phyloP scores from a whole-genome alignment of 2,797 vertebrate species.

The Chelon labrosus region DNA sequence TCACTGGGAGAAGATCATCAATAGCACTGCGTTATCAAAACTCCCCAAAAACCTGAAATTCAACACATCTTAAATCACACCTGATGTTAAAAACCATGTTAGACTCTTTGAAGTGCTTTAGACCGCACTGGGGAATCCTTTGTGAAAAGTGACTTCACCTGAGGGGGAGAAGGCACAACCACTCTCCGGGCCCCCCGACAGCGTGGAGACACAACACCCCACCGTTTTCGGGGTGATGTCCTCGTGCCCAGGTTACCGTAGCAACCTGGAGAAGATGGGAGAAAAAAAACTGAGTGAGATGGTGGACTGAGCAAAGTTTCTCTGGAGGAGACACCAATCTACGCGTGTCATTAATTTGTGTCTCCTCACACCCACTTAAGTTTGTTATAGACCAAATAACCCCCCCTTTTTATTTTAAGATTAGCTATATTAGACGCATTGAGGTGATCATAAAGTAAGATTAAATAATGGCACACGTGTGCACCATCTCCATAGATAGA shows the following conservation, averaged over 20 bases:
- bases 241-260: slow-evolving; percentile 74
- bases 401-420: slow-evolving; percentile 50
- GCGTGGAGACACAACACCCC: slow-evolving; percentile 65
- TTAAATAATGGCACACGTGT: slow-evolving; percentile 69
- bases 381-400: slow-evolving; percentile 50
- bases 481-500: slow-evolving; percentile 67
- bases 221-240: slow-evolving; percentile 60
- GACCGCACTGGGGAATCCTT: slow-evolving; percentile 47
- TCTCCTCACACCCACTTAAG: slow-evolving; percentile 65
- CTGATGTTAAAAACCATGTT: not conserved
- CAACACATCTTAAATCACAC: not conserved
- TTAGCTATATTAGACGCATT: slow-evolving; percentile 51
- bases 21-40: slow-evolving; percentile 36
- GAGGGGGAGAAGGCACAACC: slow-evolving; percentile 63
- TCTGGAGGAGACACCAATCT: slow-evolving; percentile 64
- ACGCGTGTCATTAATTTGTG: slow-evolving; percentile 56
- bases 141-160: slow-evolving; percentile 77
- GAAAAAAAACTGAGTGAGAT: slow-evolving; percentile 69
- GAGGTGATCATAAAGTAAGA: slow-evolving; percentile 20
- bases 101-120: not conserved
- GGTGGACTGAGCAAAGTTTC: not conserved
- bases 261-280: slow-evolving; percentile 79
- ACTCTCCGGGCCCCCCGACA: slow-evolving; percentile 49
- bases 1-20: not conserved
- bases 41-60: not conserved